Evolutionary conservation across 53 echinoderm and acorn worm species (phyloP).

Genomic region (Paelopatides confundens): DNA sequence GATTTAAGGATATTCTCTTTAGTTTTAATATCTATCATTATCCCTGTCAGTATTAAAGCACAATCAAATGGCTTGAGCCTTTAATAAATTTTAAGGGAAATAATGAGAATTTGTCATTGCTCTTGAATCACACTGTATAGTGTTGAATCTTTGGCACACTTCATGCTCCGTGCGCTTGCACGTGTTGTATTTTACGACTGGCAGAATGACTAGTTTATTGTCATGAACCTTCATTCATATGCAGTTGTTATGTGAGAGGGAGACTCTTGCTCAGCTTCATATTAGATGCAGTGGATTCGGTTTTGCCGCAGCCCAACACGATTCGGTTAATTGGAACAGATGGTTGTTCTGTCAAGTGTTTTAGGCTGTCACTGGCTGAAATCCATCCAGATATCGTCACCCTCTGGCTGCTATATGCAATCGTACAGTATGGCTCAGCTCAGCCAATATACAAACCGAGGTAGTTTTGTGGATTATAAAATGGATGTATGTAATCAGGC

Average conservation of each 20-base stretch:
- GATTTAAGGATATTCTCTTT: too few species aligned
- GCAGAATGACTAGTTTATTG: neutral
- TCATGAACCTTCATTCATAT: neutral
- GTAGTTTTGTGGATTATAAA: too few species aligned
- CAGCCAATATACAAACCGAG: neutral
- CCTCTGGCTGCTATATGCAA: neutral
- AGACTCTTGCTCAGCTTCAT: neutral
- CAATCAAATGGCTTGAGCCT: too few species aligned
- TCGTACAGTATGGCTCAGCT: neutral
- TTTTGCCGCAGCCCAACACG: neutral
- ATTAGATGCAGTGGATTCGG: neutral
- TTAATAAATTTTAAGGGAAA: neutral
- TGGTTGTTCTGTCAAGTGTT: neutral
- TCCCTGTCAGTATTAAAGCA: too few species aligned
- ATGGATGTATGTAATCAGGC: too few species aligned
- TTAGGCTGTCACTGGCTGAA: neutral
- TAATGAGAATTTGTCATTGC: neutral
- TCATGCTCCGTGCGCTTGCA: neutral
- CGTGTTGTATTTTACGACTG: neutral
- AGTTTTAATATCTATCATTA: too few species aligned
- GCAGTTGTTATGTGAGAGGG: neutral
- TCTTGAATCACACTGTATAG: neutral
- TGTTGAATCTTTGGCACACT: neutral
- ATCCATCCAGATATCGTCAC: slow-evolving; percentile 10
- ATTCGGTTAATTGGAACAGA: slow-evolving; percentile 32